These are phyloP conservation scores for Gallinago stenura DNA, from an alignment of 2,797 vertebrate genomes.

Conservation along the genomic window DNA sequence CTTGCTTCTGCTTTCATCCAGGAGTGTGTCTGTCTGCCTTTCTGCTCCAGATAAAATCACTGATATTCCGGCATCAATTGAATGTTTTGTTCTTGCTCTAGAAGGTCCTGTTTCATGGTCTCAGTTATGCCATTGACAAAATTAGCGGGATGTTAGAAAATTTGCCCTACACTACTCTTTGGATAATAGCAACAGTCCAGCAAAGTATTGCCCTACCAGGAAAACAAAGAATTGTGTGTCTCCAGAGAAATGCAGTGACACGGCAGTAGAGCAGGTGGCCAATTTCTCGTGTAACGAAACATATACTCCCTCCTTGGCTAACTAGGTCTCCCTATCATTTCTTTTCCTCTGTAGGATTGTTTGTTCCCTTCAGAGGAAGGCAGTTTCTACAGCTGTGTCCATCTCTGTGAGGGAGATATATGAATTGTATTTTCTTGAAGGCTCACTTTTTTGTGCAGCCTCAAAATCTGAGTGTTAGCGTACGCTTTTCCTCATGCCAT, in stretches of 20 bases:
- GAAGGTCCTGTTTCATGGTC: background rate
- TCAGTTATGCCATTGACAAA: background rate
- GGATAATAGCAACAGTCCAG: background rate
- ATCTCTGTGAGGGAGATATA: background rate
- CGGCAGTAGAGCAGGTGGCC: background rate
- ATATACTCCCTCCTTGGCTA: background rate
- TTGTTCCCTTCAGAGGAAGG: background rate
- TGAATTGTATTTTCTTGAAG: background rate
- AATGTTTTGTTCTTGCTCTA: background rate
- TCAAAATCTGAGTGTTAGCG: background rate
- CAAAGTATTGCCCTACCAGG: background rate
- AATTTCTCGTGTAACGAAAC: background rate
- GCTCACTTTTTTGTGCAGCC: background rate
- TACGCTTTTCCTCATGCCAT: background rate
- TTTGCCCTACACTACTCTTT: background rate
- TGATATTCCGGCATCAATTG: background rate
- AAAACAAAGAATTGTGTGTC: background rate
- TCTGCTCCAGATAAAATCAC: background rate
- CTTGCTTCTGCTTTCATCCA: background rate
- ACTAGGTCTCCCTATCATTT: background rate
- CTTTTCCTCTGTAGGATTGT: background rate
- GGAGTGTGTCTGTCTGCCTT: background rate
- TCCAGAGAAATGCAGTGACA: background rate
- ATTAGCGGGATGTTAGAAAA: background rate
- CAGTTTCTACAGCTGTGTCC: background rate